phyloP scores from a whole-genome alignment of 2,797 vertebrate genomes.

The Liparis tanakae region DNA sequence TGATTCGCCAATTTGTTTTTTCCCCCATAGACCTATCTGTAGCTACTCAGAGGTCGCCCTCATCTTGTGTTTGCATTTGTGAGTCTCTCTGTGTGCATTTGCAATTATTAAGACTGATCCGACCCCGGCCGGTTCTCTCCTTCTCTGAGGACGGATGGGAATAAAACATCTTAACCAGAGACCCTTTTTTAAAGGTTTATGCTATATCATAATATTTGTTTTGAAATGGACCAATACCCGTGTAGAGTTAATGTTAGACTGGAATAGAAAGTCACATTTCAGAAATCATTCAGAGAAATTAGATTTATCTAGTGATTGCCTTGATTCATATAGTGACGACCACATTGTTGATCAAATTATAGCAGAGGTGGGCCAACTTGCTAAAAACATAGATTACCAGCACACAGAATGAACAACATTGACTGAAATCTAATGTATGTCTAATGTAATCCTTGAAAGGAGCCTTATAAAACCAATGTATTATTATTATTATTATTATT shows the following conservation, averaged over 20 bases:
- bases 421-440: background rate
- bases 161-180: background rate
- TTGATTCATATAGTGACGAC: background rate
- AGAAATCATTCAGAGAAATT: background rate
- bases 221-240: background rate
- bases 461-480: too few relatives aligned
- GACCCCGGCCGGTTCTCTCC: constrained; percentile 1
- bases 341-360: background rate
- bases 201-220: background rate
- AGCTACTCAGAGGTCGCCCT: too few relatives aligned
- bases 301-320: background rate
- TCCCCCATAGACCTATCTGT: too few relatives aligned
- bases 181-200: too few relatives aligned
- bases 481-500: too few relatives aligned
- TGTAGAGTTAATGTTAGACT: background rate
- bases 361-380: background rate
- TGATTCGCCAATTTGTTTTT: too few relatives aligned
- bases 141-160: background rate
- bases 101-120: too few relatives aligned
- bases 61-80: too few relatives aligned
- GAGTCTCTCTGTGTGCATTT: too few relatives aligned
- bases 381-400: background rate
- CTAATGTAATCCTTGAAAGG: too few relatives aligned
- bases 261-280: background rate
- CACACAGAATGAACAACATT: background rate